Conservation (phyloP, 2,113 vertebrate species). For the Vidua macroura region DNA sequence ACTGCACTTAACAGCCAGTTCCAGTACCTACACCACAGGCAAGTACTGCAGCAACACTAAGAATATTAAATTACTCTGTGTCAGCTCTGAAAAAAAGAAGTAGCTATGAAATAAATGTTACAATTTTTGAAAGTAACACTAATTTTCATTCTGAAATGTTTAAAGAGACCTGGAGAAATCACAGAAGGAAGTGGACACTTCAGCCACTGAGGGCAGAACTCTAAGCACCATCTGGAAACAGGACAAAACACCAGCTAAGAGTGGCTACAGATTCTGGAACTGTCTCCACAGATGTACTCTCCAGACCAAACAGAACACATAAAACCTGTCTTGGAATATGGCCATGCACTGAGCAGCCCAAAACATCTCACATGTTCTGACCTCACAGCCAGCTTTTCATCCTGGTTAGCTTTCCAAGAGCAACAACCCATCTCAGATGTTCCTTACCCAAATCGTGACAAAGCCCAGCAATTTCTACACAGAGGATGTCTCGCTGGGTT, state of each 20-base stretch:
- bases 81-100: background rate
- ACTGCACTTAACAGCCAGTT: background rate
- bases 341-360: background rate
- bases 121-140: background rate
- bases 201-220: background rate
- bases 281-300: background rate
- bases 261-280: background rate
- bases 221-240: background rate
- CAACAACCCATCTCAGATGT: background rate
- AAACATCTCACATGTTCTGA: background rate
- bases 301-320: background rate
- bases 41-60: background rate
- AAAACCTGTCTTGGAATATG: background rate
- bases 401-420: background rate
- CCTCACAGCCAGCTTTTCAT: background rate
- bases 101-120: background rate
- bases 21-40: background rate
- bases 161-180: background rate
- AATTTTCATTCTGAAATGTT: background rate
- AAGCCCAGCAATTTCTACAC: conserved; percentile 94
- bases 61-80: background rate
- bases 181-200: background rate
- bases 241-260: background rate
- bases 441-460: conserved; percentile 92
- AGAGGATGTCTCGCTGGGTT: conserved; percentile 83